Evolutionary conservation across 1,140 invertebrate genomes (phyloP).

Genomic region (Lepidurus arcticus): DNA sequence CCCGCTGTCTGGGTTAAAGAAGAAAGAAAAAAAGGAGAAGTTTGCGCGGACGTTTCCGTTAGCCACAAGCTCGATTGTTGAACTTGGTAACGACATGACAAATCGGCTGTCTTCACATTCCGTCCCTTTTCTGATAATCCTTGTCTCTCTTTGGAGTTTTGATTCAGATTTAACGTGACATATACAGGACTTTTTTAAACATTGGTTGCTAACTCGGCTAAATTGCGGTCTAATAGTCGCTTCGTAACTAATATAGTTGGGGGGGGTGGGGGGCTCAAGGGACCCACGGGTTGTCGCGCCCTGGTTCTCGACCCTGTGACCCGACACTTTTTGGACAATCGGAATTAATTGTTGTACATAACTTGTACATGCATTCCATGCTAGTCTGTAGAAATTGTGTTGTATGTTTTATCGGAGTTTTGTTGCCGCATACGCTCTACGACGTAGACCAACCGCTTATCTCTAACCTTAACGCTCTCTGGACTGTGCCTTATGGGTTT

Average conservation of each 20-base stretch:
- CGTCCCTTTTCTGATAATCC: not conserved
- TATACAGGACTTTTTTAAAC: not conserved
- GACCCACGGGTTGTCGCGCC: not conserved
- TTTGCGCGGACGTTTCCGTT: not conserved
- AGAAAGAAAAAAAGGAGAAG: not conserved
- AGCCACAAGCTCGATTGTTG: not conserved
- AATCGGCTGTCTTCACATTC: not conserved
- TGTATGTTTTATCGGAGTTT: not conserved
- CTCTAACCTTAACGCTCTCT: not conserved
- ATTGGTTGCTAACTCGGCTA: constrained; percentile 9
- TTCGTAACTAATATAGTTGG: not conserved
- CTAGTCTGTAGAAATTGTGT: constrained; percentile 4
- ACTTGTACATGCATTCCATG: not conserved
- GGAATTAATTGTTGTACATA: too few relatives aligned
- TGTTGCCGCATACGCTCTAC: not conserved
- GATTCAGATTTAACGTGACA: not conserved
- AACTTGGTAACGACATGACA: not conserved
- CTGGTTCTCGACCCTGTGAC: not conserved
- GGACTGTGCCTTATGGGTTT: not conserved
- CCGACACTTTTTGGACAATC: too few relatives aligned
- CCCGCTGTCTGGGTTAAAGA: not conserved
- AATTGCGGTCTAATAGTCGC: not conserved
- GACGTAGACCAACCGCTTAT: not conserved
- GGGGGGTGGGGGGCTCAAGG: not conserved
- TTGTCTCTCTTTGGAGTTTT: not conserved